Evolutionary conservation across 1,140 invertebrate species (phyloP).

Genomic region (Vollenhovia emeryi): DNA sequence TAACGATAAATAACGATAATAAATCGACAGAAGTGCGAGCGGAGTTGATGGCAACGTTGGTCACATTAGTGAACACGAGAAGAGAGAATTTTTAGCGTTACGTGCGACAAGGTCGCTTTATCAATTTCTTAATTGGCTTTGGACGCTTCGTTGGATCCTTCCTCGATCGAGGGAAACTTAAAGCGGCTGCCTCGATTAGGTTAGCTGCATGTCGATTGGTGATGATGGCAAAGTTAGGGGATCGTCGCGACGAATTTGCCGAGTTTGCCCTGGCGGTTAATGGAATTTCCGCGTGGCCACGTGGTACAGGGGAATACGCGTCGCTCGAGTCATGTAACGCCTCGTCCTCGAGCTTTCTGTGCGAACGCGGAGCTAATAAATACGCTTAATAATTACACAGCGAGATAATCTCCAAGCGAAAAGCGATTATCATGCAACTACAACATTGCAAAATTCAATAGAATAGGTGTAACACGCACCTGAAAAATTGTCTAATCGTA

Average conservation of each 20-base stretch:
- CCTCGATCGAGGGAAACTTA: slow-evolving; percentile 31
- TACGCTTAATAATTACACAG: slow-evolving; percentile 34
- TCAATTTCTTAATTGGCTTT: slow-evolving; percentile 40
- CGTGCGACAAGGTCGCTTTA: slow-evolving; percentile 11
- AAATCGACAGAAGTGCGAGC: neutral
- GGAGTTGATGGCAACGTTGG: neutral
- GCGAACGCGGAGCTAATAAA: slow-evolving; percentile 36
- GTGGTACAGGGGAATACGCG: slow-evolving; percentile 33
- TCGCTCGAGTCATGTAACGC: slow-evolving; percentile 11
- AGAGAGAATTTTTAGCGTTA: neutral
- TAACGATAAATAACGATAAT: neutral
- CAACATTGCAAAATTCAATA: neutral
- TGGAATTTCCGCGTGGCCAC: slow-evolving; percentile 52
- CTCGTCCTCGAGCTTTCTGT: slow-evolving; percentile 1
- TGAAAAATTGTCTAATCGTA: too few species aligned
- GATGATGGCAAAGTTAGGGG: slow-evolving; percentile 59
- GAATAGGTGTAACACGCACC: neutral
- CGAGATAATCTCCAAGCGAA: slow-evolving; percentile 14
- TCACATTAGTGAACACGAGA: neutral
- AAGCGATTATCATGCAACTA: slow-evolving; percentile 23
- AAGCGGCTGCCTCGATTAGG: slow-evolving; percentile 40
- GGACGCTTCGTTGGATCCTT: slow-evolving; percentile 10
- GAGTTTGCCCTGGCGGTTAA: slow-evolving; percentile 49
- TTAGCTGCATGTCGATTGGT: slow-evolving; percentile 53
- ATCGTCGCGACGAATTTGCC: slow-evolving; percentile 55